A percentile compares a stretch with the other conserved stretches of the same genome.
Evolutionary conservation across 2,797 vertebrate genomes (phyloP).

Genomic region (Rachycentron canadum): DNA sequence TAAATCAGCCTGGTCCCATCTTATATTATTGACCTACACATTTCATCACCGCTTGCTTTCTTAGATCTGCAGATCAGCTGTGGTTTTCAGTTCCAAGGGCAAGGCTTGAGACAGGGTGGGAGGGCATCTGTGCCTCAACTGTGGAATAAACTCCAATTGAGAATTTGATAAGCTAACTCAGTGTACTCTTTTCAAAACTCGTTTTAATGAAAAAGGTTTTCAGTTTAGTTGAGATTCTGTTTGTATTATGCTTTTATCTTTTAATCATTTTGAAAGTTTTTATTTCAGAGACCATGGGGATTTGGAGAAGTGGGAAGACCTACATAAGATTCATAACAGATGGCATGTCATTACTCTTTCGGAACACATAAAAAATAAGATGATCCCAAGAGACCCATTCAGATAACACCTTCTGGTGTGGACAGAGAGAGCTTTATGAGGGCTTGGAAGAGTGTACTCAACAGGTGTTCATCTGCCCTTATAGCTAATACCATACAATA

Average conservation of each 20-base stretch:
- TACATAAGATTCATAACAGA: constrained; percentile 40
- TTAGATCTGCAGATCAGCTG: neutral
- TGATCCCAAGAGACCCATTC: constrained; percentile 27
- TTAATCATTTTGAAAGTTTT: no score
- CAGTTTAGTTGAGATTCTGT: neutral
- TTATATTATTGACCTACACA: neutral
- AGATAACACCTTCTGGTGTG: constrained; percentile 37
- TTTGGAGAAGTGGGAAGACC: neutral
- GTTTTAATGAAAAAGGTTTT: no score
- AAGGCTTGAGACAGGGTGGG: neutral
- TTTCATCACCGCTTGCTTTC: no score
- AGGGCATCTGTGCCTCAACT: neutral
- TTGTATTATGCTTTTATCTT: no score
- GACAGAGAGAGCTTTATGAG: constrained; percentile 27
- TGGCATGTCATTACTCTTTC: constrained; percentile 41
- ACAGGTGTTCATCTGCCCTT: constrained; percentile 39
- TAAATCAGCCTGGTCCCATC: neutral
- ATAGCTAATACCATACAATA: constrained; percentile 12
- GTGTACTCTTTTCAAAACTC: no score
- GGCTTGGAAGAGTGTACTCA: constrained; percentile 19
- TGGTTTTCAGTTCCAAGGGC: no score
- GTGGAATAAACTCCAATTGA: neutral
- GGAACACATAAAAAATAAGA: constrained; percentile 38
- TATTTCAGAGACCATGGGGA: neutral
- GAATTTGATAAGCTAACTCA: neutral